Base-by-base conservation (phyloP, 1,140 invertebrate species). In the Agrilus planipennis region DNA sequence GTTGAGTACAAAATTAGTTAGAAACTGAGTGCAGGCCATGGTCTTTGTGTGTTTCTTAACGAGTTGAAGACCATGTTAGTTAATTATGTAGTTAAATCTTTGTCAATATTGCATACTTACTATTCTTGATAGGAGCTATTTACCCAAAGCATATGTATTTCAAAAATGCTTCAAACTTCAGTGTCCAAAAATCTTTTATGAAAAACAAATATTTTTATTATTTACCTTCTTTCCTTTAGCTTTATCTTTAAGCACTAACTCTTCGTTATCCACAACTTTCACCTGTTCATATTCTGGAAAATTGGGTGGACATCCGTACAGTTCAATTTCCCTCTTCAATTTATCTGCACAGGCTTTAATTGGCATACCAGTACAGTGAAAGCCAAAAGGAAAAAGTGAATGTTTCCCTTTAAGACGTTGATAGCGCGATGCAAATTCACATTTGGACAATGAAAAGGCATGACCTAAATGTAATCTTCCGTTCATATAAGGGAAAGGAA, bases 401-500 rank as follows among this genome's bases (percentile, higher is more conserved):
- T 79, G 77, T 60, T 90, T 93, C 0, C 95, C 95, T 60, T 87
- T 79, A 18, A 99, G 57, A 21, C 91, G 75, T 49, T 97, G 79
- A 51, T 53, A 99, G 12, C 93, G 79, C 42, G 83, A 74, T 16
- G 89, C 79, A 80, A 96, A 98, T 83, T 98, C 94, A 65, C 89
- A 91, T 73, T 99, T 99, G 25, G 92, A 93, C 19, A 98, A 58
- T 11, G 92, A 89, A 71, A 99, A 99, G 5, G 90, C 92, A 62
- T 99, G 96, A 0, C 96, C 96, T 34, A 99, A 68, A 75, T 99
- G 96, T 37, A 99, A 73, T 30, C 85, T 74, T 18, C 96, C 96
- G 78, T 99, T 99, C 95, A 99, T 99, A 55, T 99, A 99, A 0
- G 95, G 95, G 72, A 84, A 99, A 3, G 95, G 95, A 72, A 99